phyloP scores from a whole-genome alignment of 2,888 invertebrate genomes.

The Drosophila rubida region DNA sequence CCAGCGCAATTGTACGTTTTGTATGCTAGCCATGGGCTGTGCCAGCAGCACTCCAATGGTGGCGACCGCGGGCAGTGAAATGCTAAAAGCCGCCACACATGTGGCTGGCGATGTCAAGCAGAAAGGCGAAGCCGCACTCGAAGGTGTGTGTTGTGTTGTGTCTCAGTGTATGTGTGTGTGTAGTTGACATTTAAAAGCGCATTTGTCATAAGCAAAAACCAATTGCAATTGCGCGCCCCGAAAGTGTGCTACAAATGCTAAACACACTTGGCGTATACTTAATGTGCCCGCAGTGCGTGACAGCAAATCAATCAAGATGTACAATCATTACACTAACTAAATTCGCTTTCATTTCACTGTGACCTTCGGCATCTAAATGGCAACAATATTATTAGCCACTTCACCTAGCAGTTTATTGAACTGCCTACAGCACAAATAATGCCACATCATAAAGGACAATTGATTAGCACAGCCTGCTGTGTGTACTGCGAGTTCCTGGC shows the following conservation, averaged over 20 bases:
- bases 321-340: slow-evolving; percentile 28
- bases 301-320: slow-evolving; percentile 44
- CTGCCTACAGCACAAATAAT: slow-evolving; percentile 17
- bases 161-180: slow-evolving; percentile 43
- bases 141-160: slow-evolving; percentile 70
- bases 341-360: neutral
- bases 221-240: slow-evolving; percentile 9
- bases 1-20: slow-evolving; percentile 8
- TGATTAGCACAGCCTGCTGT: slow-evolving; percentile 10
- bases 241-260: slow-evolving; percentile 18
- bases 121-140: slow-evolving; percentile 75
- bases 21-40: slow-evolving; percentile 75
- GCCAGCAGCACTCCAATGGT: slow-evolving; percentile 83
- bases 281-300: slow-evolving; percentile 36
- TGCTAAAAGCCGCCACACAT: slow-evolving; percentile 82
- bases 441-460: slow-evolving; percentile 42
- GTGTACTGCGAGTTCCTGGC: slow-evolving; percentile 10
- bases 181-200: slow-evolving; percentile 59
- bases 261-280: slow-evolving; percentile 39
- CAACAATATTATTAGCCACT: slow-evolving; percentile 8
- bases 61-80: slow-evolving; percentile 82
- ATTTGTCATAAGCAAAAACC: slow-evolving; percentile 27
- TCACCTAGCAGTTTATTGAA: slow-evolving; percentile 19
- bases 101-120: slow-evolving; percentile 77
- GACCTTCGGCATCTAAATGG: slow-evolving; percentile 26